Evolutionary conservation across 2,888 invertebrate genomes (phyloP).

Genomic region (Aelia acuminata): DNA sequence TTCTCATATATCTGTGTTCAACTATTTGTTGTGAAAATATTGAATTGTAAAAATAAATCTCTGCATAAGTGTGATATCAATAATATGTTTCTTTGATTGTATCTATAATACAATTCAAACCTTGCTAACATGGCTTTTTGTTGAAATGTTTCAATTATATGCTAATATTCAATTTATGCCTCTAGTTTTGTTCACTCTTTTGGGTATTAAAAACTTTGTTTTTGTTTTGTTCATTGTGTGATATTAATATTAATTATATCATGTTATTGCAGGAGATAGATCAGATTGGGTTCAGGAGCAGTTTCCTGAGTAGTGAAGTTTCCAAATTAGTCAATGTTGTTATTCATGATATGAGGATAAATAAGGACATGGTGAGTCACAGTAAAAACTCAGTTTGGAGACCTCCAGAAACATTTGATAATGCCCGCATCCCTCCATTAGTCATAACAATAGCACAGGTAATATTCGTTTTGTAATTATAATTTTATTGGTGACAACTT

Average conservation of each 20-base stretch:
- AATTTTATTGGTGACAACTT: neutral
- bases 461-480: slow-evolving; percentile 65
- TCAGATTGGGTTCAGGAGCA: slow-evolving; percentile 87
- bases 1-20: too few relatives aligned
- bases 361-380: slow-evolving; percentile 76
- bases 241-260: neutral
- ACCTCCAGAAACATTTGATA: slow-evolving; percentile 66
- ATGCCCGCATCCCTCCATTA: slow-evolving; percentile 82
- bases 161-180: too few relatives aligned
- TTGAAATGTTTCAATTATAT: too few relatives aligned
- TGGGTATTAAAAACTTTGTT: too few relatives aligned
- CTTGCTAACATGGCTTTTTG: too few relatives aligned
- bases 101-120: too few relatives aligned
- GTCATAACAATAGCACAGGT: slow-evolving; percentile 89
- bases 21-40: too few relatives aligned
- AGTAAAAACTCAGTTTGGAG: slow-evolving; percentile 64
- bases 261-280: slow-evolving; percentile 80
- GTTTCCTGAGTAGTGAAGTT: slow-evolving; percentile 89
- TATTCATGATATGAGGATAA: slow-evolving; percentile 84
- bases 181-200: too few relatives aligned
- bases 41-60: too few relatives aligned
- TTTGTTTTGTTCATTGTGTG: too few relatives aligned
- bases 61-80: too few relatives aligned
- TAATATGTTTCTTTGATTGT: too few relatives aligned
- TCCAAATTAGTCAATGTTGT: slow-evolving; percentile 87